Percentiles rank a stretch among this genome's conserved stretches.
Conservation (phyloP, 2,888 invertebrate species). For the Opisthograptis luteolata region DNA sequence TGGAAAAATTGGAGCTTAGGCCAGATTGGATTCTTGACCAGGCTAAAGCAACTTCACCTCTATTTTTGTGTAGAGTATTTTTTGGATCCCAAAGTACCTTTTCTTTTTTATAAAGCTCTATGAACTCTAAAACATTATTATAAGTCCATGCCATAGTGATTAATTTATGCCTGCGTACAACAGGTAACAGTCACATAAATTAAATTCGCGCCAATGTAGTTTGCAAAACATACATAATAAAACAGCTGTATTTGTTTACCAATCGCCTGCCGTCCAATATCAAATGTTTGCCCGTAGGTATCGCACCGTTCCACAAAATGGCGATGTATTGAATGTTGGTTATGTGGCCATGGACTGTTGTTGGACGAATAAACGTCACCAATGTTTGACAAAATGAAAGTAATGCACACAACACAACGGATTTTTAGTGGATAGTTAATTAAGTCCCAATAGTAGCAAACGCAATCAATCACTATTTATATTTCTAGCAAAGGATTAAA, state of each 20-base stretch:
- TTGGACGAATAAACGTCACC: not conserved
- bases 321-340: slow-evolving; percentile 7
- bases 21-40: slow-evolving; percentile 70
- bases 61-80: slow-evolving; percentile 65
- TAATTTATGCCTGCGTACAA: slow-evolving; percentile 1
- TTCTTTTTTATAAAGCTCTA: slow-evolving; percentile 69
- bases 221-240: too few species aligned
- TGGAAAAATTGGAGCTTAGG: slow-evolving; percentile 57
- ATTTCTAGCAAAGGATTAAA: too few species aligned
- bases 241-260: not conserved
- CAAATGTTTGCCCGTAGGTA: slow-evolving; percentile 11
- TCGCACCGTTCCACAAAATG: slow-evolving; percentile 9
- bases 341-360: not conserved
- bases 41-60: slow-evolving; percentile 63
- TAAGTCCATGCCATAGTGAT: slow-evolving; percentile 66
- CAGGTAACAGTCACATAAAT: not conserved
- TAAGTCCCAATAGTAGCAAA: too few species aligned
- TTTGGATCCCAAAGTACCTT: slow-evolving; percentile 72
- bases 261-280: not conserved
- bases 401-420: too few species aligned
- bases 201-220: too few species aligned
- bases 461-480: too few species aligned
- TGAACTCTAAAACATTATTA: slow-evolving; percentile 66
- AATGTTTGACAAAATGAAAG: not conserved
- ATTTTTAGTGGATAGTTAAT: too few species aligned